phyloP scores from a whole-genome alignment of 2,797 vertebrate species.

The Morelia viridis region DNA sequence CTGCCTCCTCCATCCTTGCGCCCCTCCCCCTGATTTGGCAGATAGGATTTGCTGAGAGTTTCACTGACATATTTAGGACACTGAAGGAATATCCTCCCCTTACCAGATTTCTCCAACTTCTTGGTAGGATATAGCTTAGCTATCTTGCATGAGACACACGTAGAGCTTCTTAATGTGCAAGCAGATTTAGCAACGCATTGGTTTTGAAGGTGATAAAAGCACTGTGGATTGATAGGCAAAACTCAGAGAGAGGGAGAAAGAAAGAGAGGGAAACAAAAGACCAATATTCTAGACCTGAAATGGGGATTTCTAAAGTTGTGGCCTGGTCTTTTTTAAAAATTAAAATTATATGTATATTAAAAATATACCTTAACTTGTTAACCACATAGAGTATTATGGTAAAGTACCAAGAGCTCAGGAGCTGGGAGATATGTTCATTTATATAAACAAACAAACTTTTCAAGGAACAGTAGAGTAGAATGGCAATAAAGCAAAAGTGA shows the following conservation, averaged over 20 bases:
- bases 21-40: background rate
- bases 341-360: too few relatives aligned
- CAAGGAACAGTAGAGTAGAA: background rate
- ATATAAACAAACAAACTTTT: background rate
- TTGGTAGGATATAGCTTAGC: background rate
- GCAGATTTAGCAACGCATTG: background rate
- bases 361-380: too few relatives aligned
- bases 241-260: too few relatives aligned
- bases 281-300: background rate
- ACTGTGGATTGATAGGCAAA: background rate
- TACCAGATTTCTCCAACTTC: background rate
- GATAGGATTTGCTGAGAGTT: background rate
- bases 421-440: background rate
- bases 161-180: background rate
- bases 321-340: too few relatives aligned
- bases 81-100: background rate
- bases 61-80: background rate
- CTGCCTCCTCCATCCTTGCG: background rate
- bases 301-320: background rate
- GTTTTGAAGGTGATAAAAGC: background rate
- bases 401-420: too few relatives aligned
- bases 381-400: too few relatives aligned
- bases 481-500: background rate
- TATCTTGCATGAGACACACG: background rate
- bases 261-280: background rate